These are phyloP conservation scores for Babylonia areolata DNA, from an alignment of 1,140 invertebrate species.

Conservation along the genomic window DNA sequence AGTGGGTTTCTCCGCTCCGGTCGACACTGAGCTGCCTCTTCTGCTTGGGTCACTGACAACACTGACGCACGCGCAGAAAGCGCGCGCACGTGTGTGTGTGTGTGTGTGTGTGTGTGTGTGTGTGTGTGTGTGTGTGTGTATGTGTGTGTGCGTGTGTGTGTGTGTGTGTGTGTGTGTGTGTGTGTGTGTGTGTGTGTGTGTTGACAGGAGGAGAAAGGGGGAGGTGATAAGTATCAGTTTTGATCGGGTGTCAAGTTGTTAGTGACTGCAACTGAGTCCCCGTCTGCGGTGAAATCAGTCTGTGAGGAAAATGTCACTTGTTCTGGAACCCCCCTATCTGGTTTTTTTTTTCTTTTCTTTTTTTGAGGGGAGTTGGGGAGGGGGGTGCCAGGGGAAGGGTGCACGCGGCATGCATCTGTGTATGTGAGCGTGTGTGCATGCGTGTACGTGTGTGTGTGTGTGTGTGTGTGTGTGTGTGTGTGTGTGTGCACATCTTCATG, in stretches of 20 bases:
- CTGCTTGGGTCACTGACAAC: no score
- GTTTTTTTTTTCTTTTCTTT: no score
- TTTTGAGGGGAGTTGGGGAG: no score
- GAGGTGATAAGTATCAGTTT: neutral
- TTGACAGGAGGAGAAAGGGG: no score
- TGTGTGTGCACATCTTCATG: neutral
- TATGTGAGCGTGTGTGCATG: neutral
- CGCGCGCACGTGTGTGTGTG: neutral
- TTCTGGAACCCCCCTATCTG: no score
- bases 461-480: constrained; percentile 6
- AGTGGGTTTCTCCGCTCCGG: no score
- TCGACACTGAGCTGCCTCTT: no score
- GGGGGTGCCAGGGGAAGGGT: no score
- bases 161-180: neutral
- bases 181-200: neutral
- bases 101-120: neutral
- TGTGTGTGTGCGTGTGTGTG: neutral
- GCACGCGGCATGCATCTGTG: no score
- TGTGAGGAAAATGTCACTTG: no score
- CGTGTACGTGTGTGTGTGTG: neutral
- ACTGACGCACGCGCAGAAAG: neutral
- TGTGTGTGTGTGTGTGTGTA: neutral
- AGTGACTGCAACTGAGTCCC: no score
- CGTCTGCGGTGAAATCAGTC: no score
- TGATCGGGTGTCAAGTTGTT: neutral